Conservation (phyloP, 2,113 vertebrate species). For the Gymnobelideus leadbeateri region DNA sequence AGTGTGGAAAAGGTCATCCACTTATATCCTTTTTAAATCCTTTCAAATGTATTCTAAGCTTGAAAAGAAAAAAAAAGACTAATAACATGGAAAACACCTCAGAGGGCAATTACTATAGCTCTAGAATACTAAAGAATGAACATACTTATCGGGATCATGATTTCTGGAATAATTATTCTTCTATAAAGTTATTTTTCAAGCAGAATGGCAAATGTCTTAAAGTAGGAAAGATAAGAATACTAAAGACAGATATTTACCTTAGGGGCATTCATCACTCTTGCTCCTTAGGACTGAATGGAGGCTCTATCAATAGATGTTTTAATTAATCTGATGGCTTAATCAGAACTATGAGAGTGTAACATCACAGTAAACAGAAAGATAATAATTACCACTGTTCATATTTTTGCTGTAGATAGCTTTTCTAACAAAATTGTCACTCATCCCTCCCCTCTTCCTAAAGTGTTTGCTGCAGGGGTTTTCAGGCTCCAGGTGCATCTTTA, state of each 20-base stretch:
- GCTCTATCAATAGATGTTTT: background rate
- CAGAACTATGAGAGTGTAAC: background rate
- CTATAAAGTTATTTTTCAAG: slow-evolving; percentile 50
- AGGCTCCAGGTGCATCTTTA: background rate
- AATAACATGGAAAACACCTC: slow-evolving; percentile 20
- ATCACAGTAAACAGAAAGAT: background rate
- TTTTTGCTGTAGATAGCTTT: background rate
- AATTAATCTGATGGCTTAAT: background rate
- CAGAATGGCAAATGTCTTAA: slow-evolving; percentile 7
- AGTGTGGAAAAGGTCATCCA: background rate
- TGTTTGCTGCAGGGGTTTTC: background rate
- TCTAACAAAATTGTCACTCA: background rate
- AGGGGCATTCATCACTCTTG: background rate
- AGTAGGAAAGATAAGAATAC: background rate
- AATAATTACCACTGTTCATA: background rate
- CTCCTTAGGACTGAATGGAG: background rate
- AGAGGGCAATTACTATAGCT: slow-evolving; percentile 15
- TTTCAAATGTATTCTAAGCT: background rate
- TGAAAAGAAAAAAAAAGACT: background rate
- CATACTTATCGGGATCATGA: slow-evolving; percentile 33
- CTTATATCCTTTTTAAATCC: background rate
- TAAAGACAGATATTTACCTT: background rate
- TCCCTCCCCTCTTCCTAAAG: background rate
- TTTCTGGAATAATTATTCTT: slow-evolving; percentile 41
- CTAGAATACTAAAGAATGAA: background rate